These are phyloP conservation scores for Microtus montanus DNA, from an alignment of 2,113 vertebrate species.

Conservation along the genomic window DNA sequence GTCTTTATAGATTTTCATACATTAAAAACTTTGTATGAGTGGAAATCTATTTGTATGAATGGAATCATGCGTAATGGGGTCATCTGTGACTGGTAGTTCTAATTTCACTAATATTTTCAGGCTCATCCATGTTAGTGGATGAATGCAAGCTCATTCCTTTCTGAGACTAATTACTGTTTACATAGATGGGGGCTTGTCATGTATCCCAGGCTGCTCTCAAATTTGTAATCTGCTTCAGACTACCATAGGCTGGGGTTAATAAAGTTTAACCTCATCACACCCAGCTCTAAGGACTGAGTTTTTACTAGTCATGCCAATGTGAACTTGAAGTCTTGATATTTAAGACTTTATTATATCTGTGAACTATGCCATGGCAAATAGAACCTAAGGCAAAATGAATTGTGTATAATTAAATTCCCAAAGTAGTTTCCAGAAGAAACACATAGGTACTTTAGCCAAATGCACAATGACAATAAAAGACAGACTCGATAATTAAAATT, in stretches of 20 bases:
- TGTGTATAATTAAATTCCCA: background rate
- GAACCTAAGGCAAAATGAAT: background rate
- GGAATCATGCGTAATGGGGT: background rate
- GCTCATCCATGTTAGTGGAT: background rate
- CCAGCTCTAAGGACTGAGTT: background rate
- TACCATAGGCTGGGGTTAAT: background rate
- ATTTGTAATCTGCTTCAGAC: background rate
- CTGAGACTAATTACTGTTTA: background rate
- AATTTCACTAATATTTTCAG: background rate
- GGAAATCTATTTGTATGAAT: background rate
- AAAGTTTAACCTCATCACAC: background rate
- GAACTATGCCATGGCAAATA: background rate
- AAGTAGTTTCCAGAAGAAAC: slow-evolving; percentile 24
- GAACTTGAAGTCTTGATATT: background rate
- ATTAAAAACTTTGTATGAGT: background rate
- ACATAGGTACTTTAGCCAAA: background rate
- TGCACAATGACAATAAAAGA: background rate
- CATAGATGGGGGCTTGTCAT: background rate
- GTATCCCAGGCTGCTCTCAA: background rate
- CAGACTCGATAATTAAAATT: background rate
- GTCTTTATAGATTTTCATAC: background rate
- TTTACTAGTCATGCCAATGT: background rate
- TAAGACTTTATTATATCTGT: background rate
- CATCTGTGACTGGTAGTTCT: background rate
- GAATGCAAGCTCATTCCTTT: background rate